phyloP scores from a whole-genome alignment of 2,888 invertebrate species.

The Ophion slaviceki region DNA sequence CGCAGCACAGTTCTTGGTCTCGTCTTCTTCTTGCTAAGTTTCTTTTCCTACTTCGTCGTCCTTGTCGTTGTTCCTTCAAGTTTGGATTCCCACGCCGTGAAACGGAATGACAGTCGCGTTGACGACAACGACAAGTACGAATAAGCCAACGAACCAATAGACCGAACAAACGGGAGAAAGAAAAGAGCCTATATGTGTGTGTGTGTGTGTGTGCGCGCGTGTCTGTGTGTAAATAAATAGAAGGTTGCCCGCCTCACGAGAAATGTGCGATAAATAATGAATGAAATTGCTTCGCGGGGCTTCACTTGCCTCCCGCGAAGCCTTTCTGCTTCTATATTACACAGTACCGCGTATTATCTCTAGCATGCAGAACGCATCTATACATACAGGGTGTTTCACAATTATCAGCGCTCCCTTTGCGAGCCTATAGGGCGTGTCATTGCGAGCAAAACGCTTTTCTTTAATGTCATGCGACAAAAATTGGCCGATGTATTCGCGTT shows the following conservation, averaged over 20 bases:
- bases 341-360: slow-evolving; percentile 31
- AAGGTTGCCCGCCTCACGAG: slow-evolving; percentile 52
- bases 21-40: slow-evolving; percentile 36
- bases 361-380: slow-evolving; percentile 1
- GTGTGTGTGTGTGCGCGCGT: not conserved
- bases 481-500: not conserved
- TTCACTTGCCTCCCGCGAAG: slow-evolving; percentile 62
- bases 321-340: slow-evolving; percentile 27
- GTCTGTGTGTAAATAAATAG: slow-evolving; percentile 20
- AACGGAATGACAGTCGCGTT: slow-evolving; percentile 59
- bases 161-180: slow-evolving; percentile 52
- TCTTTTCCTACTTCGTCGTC: slow-evolving; percentile 31
- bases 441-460: too few species aligned
- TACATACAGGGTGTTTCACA: not conserved
- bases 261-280: slow-evolving; percentile 75
- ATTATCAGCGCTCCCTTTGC: not conserved
- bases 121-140: slow-evolving; percentile 40
- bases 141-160: slow-evolving; percentile 44
- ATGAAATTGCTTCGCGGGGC: slow-evolving; percentile 72
- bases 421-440: not conserved
- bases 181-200: slow-evolving; percentile 20
- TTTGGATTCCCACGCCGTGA: slow-evolving; percentile 69
- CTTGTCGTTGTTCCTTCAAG: slow-evolving; percentile 60
- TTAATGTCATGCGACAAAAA: not conserved
- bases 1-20: slow-evolving; percentile 39